Evolutionary conservation across 2,797 vertebrate genomes (phyloP).

Genomic region (Eurystomus glaucurus): DNA sequence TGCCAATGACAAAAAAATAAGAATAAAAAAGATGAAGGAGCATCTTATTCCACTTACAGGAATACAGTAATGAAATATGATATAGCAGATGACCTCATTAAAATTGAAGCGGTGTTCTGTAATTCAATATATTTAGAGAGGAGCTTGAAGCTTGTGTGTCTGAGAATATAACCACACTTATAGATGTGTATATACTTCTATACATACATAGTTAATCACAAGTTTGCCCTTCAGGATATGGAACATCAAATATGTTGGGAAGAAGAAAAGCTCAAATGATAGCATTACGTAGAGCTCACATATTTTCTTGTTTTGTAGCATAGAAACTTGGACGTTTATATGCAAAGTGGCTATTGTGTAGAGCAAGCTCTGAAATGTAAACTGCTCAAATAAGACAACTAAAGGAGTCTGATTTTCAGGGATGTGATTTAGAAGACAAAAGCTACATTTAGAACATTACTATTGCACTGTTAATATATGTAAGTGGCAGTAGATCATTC

Average conservation of each 20-base stretch:
- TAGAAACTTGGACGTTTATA: background rate
- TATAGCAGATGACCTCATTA: background rate
- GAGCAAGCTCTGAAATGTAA: slow-evolving; percentile 62
- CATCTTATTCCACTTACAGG: background rate
- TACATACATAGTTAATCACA: background rate
- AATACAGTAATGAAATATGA: background rate
- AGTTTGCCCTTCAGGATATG: background rate
- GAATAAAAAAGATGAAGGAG: background rate
- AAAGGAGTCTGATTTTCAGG: slow-evolving; percentile 54
- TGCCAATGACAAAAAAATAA: background rate
- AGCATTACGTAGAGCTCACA: background rate
- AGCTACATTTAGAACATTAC: slow-evolving; percentile 38
- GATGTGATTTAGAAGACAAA: slow-evolving; percentile 73
- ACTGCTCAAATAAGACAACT: slow-evolving; percentile 18
- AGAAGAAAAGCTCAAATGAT: background rate
- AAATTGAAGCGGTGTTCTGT: background rate
- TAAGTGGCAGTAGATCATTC: slow-evolving; percentile 56
- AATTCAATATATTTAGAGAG: background rate
- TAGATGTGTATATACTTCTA: fast-evolving
- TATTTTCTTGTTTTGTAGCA: background rate
- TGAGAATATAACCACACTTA: background rate
- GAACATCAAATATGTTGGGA: background rate
- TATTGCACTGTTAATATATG: slow-evolving; percentile 36
- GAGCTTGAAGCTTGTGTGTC: background rate
- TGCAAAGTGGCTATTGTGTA: background rate